Percentiles rank a stretch among this genome's conserved stretches.
Conservation (phyloP, 2,113 vertebrate species). For the Hypanus sabinus region DNA sequence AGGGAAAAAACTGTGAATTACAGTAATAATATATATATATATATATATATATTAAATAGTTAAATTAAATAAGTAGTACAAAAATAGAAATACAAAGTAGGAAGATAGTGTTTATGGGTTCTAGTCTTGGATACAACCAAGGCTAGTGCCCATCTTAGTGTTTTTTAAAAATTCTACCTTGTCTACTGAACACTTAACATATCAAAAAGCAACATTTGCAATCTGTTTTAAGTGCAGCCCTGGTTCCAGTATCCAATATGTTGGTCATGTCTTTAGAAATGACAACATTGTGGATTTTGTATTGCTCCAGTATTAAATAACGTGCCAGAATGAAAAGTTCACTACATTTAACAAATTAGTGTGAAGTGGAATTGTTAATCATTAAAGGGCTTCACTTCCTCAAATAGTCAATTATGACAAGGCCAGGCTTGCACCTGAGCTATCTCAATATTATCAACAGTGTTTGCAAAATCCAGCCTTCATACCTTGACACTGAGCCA, state of each 20-base stretch:
- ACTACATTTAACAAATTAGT: conserved; percentile 1
- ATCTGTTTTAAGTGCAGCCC: not conserved
- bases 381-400: conserved; percentile 15
- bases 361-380: not conserved
- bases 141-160: too few species aligned
- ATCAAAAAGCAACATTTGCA: not conserved
- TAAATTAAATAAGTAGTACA: too few species aligned
- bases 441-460: conserved; percentile 29
- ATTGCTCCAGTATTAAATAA: not conserved
- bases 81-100: too few species aligned
- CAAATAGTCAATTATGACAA: conserved; percentile 28
- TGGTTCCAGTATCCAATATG: not conserved
- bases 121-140: too few species aligned
- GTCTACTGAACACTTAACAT: not conserved
- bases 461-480: conserved; percentile 41
- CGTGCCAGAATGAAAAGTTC: not conserved
- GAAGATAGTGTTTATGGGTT: too few species aligned
- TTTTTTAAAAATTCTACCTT: too few species aligned
- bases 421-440: not conserved
- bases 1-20: too few species aligned
- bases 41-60: too few species aligned
- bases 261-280: not conserved
- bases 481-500: conserved; percentile 41
- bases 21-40: too few species aligned
- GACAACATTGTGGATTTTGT: not conserved